These are phyloP conservation scores for Sphaeridia pumilis DNA, from an alignment of 2,888 invertebrate species.

Conservation along the genomic window DNA sequence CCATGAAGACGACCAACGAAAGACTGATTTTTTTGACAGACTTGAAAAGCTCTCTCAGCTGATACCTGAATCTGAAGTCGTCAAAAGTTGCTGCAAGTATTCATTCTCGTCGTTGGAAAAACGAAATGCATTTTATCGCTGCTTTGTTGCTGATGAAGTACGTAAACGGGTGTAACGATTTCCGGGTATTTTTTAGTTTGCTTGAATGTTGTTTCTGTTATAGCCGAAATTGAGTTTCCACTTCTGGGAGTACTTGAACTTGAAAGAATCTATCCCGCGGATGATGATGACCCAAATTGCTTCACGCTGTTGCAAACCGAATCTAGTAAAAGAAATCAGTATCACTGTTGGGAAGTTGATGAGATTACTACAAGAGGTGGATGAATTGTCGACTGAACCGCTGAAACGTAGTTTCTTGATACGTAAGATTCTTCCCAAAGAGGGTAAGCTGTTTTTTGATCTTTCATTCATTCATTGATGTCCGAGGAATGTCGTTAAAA, in stretches of 20 bases:
- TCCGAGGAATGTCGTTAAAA: too few relatives aligned
- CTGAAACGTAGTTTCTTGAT: background rate
- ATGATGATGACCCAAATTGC: conserved; percentile 1
- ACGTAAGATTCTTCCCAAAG: conserved; percentile 4
- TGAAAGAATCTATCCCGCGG: conserved; percentile 5
- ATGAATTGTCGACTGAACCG: background rate
- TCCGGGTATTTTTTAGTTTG: too few relatives aligned
- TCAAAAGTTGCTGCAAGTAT: conserved; percentile 4
- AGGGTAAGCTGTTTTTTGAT: too few relatives aligned
- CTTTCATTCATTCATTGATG: too few relatives aligned
- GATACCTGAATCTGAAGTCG: background rate
- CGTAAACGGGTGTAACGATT: background rate
- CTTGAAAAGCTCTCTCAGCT: background rate
- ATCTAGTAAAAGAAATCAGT: background rate
- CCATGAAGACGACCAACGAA: background rate
- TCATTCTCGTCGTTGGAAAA: background rate
- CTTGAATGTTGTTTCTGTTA: background rate
- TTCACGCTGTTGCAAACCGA: background rate
- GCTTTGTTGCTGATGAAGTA: conserved; percentile 12
- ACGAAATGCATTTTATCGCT: conserved; percentile 8
- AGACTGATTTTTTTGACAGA: background rate
- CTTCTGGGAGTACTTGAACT: background rate
- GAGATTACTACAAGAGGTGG: conserved; percentile 3
- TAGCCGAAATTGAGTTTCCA: conserved; percentile 8
- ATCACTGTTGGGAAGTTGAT: background rate